Percentiles rank a stretch among this genome's conserved stretches.
These are phyloP conservation scores for Zygaena filipendulae DNA, from an alignment of 2,888 invertebrate genomes.

Conservation along the genomic window DNA sequence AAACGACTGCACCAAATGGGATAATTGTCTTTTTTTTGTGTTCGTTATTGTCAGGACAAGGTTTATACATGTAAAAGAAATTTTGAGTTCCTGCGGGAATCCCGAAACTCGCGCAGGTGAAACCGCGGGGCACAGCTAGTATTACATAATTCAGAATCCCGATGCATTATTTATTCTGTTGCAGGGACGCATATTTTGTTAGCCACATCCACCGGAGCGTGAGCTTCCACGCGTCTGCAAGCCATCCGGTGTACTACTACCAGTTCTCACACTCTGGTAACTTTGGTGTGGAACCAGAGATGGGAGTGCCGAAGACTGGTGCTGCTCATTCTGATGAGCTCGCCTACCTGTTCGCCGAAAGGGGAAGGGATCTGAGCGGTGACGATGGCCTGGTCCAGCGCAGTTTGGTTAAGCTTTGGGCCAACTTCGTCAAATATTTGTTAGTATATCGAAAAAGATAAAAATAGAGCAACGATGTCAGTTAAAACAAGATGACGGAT, in stretches of 20 bases:
- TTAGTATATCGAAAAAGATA: constrained; percentile 33
- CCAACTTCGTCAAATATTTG: constrained; percentile 50
- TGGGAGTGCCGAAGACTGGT: constrained; percentile 32
- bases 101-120: too few species aligned
- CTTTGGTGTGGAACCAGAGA: constrained; percentile 33
- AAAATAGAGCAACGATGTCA: not conserved
- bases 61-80: too few species aligned
- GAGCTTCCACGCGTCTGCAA: constrained; percentile 28
- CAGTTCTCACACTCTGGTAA: constrained; percentile 40
- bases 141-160: too few species aligned
- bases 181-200: constrained; percentile 49
- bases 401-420: constrained; percentile 37
- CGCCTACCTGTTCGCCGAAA: constrained; percentile 36
- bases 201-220: constrained; percentile 43
- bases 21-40: too few species aligned
- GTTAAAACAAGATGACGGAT: too few species aligned
- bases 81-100: too few species aligned
- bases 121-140: too few species aligned
- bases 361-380: constrained; percentile 24
- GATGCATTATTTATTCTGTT: too few species aligned
- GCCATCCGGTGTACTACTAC: constrained; percentile 38
- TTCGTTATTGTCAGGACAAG: too few species aligned
- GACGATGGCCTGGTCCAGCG: constrained; percentile 35
- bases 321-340: constrained; percentile 55
- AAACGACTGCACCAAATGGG: too few species aligned